Percentiles rank a stretch among this genome's conserved stretches.
Evolutionary conservation across 53 echinoderm and acorn worm species (phyloP).

Genomic region (Stichopus horrens): DNA sequence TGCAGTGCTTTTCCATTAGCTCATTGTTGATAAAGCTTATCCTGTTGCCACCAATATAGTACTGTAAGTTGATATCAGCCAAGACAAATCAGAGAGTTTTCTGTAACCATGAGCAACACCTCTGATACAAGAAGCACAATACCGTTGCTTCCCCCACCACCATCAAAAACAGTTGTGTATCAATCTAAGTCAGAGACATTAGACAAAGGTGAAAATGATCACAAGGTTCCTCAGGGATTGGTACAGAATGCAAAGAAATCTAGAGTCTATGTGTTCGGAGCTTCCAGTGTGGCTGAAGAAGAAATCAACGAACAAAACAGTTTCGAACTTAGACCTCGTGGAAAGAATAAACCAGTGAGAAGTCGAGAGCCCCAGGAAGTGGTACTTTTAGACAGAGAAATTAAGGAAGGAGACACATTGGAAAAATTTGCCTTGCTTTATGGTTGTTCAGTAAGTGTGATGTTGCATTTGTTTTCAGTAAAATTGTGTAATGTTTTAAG

Average conservation of each 20-base stretch:
- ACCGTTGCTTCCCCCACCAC: constrained; percentile 37
- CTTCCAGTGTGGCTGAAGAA: constrained; percentile 66
- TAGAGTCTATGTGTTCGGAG: constrained; percentile 83
- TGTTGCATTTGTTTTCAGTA: too few relatives aligned
- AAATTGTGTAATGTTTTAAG: too few relatives aligned
- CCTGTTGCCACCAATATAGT: too few relatives aligned
- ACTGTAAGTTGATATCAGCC: too few relatives aligned
- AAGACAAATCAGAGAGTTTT: too few relatives aligned
- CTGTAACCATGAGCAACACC: background rate
- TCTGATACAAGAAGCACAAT: background rate
- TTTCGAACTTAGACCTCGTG: constrained; percentile 66
- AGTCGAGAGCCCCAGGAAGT: constrained; percentile 43
- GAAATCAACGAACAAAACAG: constrained; percentile 54
- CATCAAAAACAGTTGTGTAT: constrained; percentile 9
- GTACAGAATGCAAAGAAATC: constrained; percentile 83
- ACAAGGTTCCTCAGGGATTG: constrained; percentile 52
- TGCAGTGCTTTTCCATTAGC: too few relatives aligned
- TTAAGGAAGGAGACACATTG: constrained; percentile 74
- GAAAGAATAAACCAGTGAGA: constrained; percentile 42
- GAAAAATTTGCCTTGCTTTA: constrained; percentile 77
- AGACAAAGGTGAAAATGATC: constrained; percentile 39
- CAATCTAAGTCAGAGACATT: background rate
- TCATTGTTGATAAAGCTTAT: too few relatives aligned
- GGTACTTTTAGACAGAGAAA: constrained; percentile 74
- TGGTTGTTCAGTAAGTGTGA: constrained; percentile 75